These are phyloP conservation scores for Styela plicata DNA, from an alignment of 23 tunicate species.

Conservation along the genomic window DNA sequence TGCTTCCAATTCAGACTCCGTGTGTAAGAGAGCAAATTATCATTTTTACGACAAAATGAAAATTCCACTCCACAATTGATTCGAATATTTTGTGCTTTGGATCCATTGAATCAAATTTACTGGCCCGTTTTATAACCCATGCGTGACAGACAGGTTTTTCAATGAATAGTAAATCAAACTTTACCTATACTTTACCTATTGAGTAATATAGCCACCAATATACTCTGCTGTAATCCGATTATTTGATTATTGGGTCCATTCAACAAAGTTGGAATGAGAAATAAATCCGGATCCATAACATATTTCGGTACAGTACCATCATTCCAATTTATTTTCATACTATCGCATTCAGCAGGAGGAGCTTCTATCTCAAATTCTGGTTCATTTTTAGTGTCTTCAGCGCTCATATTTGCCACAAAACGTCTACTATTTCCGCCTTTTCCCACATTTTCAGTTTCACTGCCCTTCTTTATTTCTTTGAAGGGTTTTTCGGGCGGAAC, in stretches of 20 bases:
- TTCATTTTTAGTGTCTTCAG: neutral
- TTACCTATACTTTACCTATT: constrained; percentile 51
- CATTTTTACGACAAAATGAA: no score
- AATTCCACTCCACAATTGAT: no score
- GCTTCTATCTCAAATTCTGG: neutral
- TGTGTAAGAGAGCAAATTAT: no score
- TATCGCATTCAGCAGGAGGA: neutral
- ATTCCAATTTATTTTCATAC: constrained; percentile 1
- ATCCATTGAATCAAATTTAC: no score
- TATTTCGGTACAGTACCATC: constrained; percentile 28
- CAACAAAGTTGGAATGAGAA: constrained; percentile 38
- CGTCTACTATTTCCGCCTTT: no score
- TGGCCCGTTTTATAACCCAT: no score
- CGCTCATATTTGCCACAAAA: no score
- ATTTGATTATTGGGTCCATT: constrained; percentile 85
- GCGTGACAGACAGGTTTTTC: no score
- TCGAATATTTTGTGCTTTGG: no score
- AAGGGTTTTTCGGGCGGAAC: neutral
- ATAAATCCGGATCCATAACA: constrained; percentile 30
- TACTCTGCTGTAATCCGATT: constrained; percentile 65
- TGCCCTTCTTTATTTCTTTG: neutral
- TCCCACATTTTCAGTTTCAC: neutral
- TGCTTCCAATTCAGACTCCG: no score
- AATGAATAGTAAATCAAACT: no score
- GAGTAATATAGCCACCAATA: constrained; percentile 40